A percentile compares a stretch with the other conserved stretches of the same genome.
phyloP scores from a whole-genome alignment of 2,888 invertebrate genomes.

The Napeogenes sylphis region DNA sequence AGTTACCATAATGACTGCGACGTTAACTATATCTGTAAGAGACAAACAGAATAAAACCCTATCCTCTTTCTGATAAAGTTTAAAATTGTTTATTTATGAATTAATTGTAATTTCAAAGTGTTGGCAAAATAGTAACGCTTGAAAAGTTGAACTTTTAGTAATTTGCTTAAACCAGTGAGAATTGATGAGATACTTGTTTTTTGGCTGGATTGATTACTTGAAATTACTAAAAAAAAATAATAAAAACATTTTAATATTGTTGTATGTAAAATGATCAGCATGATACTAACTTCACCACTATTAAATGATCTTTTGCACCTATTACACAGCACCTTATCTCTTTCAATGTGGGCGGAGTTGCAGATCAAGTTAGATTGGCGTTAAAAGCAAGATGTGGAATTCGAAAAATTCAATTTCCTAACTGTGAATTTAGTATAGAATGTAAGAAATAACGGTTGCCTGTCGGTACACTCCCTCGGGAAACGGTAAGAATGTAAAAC shows the following conservation, averaged over 20 bases:
- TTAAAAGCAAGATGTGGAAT: slow-evolving; percentile 53
- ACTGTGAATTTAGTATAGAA: slow-evolving; percentile 68
- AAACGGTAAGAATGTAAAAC: slow-evolving; percentile 58
- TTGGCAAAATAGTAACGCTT: slow-evolving; percentile 34
- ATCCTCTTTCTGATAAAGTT: slow-evolving; percentile 21
- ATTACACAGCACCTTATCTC: slow-evolving; percentile 34
- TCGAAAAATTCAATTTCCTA: slow-evolving; percentile 73
- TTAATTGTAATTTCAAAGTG: slow-evolving; percentile 41
- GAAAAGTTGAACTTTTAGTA: slow-evolving; percentile 42
- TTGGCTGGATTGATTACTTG: slow-evolving; percentile 23
- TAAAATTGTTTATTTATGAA: slow-evolving; percentile 20
- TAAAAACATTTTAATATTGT: no score
- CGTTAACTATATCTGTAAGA: slow-evolving; percentile 41
- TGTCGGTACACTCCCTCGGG: slow-evolving; percentile 51
- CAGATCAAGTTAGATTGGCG: slow-evolving; percentile 45
- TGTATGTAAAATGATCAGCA: slow-evolving; percentile 25
- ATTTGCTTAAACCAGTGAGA: slow-evolving; percentile 24
- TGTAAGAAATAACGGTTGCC: slow-evolving; percentile 63
- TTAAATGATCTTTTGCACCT: slow-evolving; percentile 37
- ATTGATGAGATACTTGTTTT: slow-evolving; percentile 14
- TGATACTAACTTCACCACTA: slow-evolving; percentile 35
- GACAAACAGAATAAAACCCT: slow-evolving; percentile 29
- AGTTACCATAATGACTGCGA: slow-evolving; percentile 51
- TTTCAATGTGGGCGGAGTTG: slow-evolving; percentile 30
- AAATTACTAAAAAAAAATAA: slow-evolving; percentile 7